These are phyloP conservation scores for Perca flavescens DNA, from an alignment of 2,113 vertebrate genomes.

Conservation along the genomic window DNA sequence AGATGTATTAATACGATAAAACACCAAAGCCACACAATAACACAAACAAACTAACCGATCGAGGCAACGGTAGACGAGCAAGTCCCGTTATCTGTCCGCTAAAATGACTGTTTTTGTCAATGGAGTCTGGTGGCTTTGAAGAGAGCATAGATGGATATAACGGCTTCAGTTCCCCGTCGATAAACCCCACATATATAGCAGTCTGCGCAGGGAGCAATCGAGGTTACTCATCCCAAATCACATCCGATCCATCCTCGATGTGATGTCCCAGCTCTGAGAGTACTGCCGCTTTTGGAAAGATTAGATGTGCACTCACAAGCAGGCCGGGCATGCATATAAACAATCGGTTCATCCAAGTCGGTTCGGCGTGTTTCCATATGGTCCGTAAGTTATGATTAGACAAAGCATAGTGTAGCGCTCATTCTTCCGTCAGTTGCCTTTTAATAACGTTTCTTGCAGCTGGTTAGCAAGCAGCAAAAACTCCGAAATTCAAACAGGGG, in stretches of 20 bases:
- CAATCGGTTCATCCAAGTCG: slow-evolving; percentile 27
- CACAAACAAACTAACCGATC: slow-evolving; percentile 27
- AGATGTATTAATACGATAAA: slow-evolving; percentile 45
- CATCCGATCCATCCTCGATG: slow-evolving; percentile 69
- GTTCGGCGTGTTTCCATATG: slow-evolving; percentile 43
- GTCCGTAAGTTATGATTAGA: slow-evolving; percentile 36
- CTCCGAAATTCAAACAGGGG: slow-evolving; percentile 48
- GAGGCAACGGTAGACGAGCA: background rate
- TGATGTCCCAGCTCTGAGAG: slow-evolving; percentile 4
- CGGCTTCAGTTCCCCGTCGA: slow-evolving; percentile 20
- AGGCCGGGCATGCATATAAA: slow-evolving; percentile 23
- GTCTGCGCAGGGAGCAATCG: slow-evolving; percentile 37
- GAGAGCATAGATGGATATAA: slow-evolving; percentile 64
- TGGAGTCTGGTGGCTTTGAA: slow-evolving; percentile 63
- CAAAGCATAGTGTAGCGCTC: slow-evolving; percentile 63
- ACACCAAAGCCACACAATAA: slow-evolving; percentile 41
- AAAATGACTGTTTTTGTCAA: slow-evolving; percentile 50
- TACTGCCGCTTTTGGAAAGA: background rate
- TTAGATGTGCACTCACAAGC: slow-evolving; percentile 6
- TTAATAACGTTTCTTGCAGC: slow-evolving; percentile 9
- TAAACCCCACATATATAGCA: slow-evolving; percentile 60
- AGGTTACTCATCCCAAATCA: slow-evolving; percentile 58
- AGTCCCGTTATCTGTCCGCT: slow-evolving; percentile 16
- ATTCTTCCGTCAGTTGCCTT: slow-evolving; percentile 37
- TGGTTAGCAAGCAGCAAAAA: slow-evolving; percentile 33